Conservation (phyloP, 1,140 invertebrate species). For the Amyelois transitella region DNA sequence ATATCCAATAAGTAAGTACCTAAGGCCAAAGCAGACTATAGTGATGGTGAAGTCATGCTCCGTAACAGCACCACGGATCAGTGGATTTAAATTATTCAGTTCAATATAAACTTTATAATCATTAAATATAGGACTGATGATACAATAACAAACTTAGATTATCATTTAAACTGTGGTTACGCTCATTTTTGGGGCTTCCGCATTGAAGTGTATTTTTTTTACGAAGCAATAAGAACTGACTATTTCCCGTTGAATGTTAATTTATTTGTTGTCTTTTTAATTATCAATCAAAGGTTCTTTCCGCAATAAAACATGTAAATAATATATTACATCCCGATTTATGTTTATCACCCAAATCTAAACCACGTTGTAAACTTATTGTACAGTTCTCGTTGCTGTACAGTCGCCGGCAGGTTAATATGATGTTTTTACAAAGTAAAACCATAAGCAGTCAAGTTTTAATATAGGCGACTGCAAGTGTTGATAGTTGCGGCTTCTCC, state of each 20-base stretch:
- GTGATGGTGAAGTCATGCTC: slow-evolving; percentile 12
- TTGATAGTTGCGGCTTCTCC: no score
- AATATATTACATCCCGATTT: no score
- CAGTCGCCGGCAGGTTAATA: no score
- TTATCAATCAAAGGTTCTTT: no score
- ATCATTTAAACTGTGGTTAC: neutral
- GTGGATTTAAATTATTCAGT: slow-evolving; percentile 9
- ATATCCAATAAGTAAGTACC: neutral
- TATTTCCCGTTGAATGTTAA: neutral
- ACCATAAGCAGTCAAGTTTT: no score
- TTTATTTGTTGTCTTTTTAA: no score
- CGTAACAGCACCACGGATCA: slow-evolving; percentile 23
- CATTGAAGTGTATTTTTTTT: neutral
- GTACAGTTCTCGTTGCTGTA: no score
- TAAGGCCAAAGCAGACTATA: neutral
- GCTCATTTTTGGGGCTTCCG: neutral
- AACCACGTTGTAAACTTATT: no score
- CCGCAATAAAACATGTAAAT: no score
- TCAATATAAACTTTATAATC: slow-evolving; percentile 13
- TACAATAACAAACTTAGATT: neutral
- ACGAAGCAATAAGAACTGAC: neutral
- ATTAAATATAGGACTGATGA: neutral
- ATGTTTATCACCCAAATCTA: no score
- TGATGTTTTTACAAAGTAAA: no score
- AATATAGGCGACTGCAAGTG: no score